These are phyloP conservation scores for Helicoverpa zea DNA, from an alignment of 1,140 invertebrate species.

Conservation along the genomic window DNA sequence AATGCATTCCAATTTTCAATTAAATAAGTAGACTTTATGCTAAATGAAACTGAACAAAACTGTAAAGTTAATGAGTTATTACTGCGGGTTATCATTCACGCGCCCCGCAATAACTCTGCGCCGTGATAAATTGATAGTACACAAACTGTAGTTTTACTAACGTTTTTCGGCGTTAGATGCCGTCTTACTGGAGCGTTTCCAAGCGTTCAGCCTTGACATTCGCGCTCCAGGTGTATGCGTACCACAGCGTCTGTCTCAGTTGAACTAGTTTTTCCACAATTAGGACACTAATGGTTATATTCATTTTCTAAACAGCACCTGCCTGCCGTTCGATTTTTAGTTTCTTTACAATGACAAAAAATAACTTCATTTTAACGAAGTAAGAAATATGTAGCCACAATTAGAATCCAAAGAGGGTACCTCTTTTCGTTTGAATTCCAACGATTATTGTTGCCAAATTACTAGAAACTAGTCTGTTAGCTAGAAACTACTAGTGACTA, in stretches of 20 bases:
- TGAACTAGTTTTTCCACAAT: slow-evolving; percentile 75
- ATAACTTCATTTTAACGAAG: background rate
- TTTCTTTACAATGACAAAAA: too few species aligned
- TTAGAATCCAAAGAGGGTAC: background rate
- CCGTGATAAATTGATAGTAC: slow-evolving; percentile 32
- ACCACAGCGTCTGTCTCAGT: slow-evolving; percentile 61
- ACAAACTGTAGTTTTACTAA: slow-evolving; percentile 18
- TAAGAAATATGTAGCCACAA: background rate
- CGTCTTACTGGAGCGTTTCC: slow-evolving; percentile 78
- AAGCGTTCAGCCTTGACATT: slow-evolving; percentile 84
- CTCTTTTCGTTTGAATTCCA: background rate
- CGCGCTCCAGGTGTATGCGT: slow-evolving; percentile 79
- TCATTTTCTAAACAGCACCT: slow-evolving; percentile 26
- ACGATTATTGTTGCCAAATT: background rate
- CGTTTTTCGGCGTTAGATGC: slow-evolving; percentile 52
- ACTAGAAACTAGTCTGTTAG: background rate
- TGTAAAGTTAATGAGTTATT: slow-evolving; percentile 40
- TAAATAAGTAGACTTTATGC: background rate
- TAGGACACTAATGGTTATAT: slow-evolving; percentile 12
- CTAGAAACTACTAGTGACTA: slow-evolving; percentile 23
- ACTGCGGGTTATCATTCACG: slow-evolving; percentile 39
- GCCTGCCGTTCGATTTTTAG: background rate
- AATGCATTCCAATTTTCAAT: background rate
- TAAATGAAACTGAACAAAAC: slow-evolving; percentile 4
- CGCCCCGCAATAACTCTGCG: background rate